Evolutionary conservation across 2,113 vertebrate species (phyloP).

Genomic region (Prinia subflava): DNA sequence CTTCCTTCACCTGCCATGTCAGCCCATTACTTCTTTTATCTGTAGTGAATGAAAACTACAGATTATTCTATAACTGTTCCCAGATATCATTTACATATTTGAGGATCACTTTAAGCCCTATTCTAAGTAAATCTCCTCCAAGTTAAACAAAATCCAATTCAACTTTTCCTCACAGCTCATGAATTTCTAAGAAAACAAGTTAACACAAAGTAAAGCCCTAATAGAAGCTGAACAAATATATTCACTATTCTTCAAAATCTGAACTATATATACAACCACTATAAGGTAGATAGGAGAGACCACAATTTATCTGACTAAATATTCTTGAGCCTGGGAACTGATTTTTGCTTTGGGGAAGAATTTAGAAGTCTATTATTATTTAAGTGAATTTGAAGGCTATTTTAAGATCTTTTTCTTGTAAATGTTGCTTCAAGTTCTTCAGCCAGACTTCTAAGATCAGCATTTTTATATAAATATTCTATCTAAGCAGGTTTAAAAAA

Average conservation of each 20-base stretch:
- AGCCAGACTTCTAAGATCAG: background rate
- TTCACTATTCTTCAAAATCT: background rate
- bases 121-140: background rate
- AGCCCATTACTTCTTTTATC: background rate
- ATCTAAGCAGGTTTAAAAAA: background rate
- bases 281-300: background rate
- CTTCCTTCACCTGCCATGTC: background rate
- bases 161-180: background rate
- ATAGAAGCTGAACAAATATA: background rate
- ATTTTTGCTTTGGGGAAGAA: background rate
- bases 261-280: background rate
- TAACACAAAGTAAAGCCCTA: background rate
- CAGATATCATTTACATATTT: background rate
- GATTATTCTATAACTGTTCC: background rate
- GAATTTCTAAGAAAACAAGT: background rate
- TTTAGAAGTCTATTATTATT: background rate
- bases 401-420: background rate
- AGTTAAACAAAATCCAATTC: background rate
- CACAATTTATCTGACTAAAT: background rate
- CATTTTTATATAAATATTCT: background rate
- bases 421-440: background rate
- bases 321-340: background rate
- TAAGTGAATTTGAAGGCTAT: background rate
- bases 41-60: background rate
- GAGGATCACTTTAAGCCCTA: background rate